Evolutionary conservation across 2,797 vertebrate genomes (phyloP).

Genomic region (Micromesistius poutassou): DNA sequence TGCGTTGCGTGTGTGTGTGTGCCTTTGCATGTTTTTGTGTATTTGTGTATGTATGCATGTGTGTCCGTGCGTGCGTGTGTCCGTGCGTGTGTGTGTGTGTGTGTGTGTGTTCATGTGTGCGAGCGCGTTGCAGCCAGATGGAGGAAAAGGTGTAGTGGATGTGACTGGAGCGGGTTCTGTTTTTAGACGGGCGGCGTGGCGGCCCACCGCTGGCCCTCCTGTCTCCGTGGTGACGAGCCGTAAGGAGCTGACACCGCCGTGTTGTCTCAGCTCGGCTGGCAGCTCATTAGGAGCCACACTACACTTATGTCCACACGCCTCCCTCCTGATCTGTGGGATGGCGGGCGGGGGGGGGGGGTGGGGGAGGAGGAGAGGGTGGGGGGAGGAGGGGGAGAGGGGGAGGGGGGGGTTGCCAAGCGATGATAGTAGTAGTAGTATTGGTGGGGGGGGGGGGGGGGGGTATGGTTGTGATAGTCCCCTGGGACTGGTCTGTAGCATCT

Average conservation of each 20-base stretch:
- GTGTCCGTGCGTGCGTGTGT: too few species aligned
- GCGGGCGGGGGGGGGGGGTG: not conserved
- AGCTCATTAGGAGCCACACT: slow-evolving; percentile 69
- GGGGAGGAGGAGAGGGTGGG: not conserved
- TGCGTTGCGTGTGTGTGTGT: not conserved
- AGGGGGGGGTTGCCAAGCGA: slow-evolving; percentile 45
- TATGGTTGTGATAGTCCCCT: slow-evolving; percentile 32
- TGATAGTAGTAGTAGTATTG: not conserved
- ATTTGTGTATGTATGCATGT: not conserved
- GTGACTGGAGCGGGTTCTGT: slow-evolving; percentile 48
- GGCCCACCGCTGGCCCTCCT: slow-evolving; percentile 41
- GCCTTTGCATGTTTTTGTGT: not conserved
- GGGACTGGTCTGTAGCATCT: slow-evolving; percentile 48
- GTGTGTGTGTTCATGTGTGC: not conserved
- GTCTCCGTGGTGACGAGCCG: slow-evolving; percentile 55
- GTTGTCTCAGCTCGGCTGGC: slow-evolving; percentile 37
- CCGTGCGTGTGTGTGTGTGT: too few species aligned
- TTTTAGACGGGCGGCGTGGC: slow-evolving; percentile 50
- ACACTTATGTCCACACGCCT: slow-evolving; percentile 67
- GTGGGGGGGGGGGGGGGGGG: slow-evolving; percentile 13
- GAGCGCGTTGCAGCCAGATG: not conserved
- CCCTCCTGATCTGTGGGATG: slow-evolving; percentile 52
- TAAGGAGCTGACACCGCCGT: slow-evolving; percentile 49
- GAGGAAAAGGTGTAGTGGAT: slow-evolving; percentile 30
- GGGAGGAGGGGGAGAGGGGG: slow-evolving; percentile 17